These are phyloP conservation scores for Sesamia inferens DNA, from an alignment of 2,888 invertebrate genomes.

Conservation along the genomic window DNA sequence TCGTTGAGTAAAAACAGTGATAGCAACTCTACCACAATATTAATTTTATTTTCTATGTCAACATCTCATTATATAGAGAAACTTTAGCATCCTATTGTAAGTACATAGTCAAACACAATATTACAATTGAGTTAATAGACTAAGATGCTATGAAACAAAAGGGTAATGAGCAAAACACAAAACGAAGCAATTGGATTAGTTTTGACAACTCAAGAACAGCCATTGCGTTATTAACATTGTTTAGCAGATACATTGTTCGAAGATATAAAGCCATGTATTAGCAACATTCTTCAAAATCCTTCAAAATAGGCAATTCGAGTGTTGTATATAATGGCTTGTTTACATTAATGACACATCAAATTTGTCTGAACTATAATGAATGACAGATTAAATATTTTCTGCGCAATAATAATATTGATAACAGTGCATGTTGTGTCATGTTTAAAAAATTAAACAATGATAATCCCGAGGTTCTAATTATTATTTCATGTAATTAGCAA, in stretches of 20 bases:
- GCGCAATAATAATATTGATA: slow-evolving; percentile 20
- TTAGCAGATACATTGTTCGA: background rate
- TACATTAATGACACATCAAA: background rate
- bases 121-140: background rate
- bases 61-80: slow-evolving; percentile 18
- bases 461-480: slow-evolving; percentile 16
- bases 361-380: background rate
- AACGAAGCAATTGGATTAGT: too few relatives aligned
- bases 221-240: background rate
- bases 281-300: too few relatives aligned
- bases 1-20: slow-evolving; percentile 16
- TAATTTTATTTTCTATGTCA: slow-evolving; percentile 17
- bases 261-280: background rate
- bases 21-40: slow-evolving; percentile 21
- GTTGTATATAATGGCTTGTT: background rate
- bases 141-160: background rate
- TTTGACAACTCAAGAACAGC: too few relatives aligned
- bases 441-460: slow-evolving; percentile 21
- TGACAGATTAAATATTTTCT: background rate
- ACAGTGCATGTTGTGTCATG: background rate
- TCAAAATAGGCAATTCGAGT: too few relatives aligned
- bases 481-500: slow-evolving; percentile 36
- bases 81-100: slow-evolving; percentile 20
- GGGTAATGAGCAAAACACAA: background rate
- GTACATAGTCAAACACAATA: background rate